Evolutionary conservation across 2,888 invertebrate species (phyloP).

Genomic region (Xanthia togata): DNA sequence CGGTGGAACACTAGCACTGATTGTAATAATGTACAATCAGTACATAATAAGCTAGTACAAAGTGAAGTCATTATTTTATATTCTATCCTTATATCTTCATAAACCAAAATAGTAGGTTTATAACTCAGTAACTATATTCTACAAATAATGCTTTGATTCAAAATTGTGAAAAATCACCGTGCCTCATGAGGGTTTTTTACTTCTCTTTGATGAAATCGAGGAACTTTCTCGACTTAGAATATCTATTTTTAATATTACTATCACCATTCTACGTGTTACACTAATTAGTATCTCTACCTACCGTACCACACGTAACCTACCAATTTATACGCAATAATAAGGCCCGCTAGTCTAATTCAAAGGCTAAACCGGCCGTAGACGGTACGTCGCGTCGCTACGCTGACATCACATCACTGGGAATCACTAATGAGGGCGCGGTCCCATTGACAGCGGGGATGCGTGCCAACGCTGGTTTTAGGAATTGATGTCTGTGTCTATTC

Average conservation of each 20-base stretch:
- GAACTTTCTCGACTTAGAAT: neutral
- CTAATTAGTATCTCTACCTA: constrained; percentile 8
- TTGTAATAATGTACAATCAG: no score
- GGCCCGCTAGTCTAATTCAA: constrained; percentile 60
- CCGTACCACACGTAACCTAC: constrained; percentile 12
- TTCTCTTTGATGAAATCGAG: neutral
- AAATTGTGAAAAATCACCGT: no score
- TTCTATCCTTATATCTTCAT: neutral
- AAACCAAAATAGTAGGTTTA: no score
- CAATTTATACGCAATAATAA: constrained; percentile 61
- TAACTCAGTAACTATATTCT: no score
- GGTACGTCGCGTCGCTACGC: constrained; percentile 56
- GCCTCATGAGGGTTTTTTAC: no score
- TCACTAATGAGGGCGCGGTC: constrained; percentile 70
- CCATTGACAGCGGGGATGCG: constrained; percentile 55
- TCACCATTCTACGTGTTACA: neutral
- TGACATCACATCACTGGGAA: constrained; percentile 72
- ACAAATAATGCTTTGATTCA: no score
- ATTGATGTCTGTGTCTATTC: neutral
- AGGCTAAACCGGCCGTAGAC: constrained; percentile 61
- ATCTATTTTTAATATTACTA: neutral
- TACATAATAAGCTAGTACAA: no score
- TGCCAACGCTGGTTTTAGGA: neutral
- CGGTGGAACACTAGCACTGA: neutral
- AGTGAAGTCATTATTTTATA: neutral